Evolutionary conservation across 2,113 vertebrate genomes (phyloP).

Genomic region (Tretioscincus oriximinensis): DNA sequence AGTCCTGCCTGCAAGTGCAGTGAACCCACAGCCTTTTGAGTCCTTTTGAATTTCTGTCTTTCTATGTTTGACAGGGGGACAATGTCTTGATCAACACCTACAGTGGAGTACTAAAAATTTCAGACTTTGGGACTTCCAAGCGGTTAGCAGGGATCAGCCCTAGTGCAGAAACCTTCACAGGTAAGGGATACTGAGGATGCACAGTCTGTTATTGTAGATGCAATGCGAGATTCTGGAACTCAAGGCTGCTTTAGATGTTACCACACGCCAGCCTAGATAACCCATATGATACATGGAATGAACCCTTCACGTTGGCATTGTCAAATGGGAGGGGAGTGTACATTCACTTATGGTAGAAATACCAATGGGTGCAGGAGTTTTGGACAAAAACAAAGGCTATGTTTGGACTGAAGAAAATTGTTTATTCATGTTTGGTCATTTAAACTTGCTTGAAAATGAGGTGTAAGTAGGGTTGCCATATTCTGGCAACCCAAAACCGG

Average conservation of each 20-base stretch:
- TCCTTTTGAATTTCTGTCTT: not conserved
- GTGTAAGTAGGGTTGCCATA: too few species aligned
- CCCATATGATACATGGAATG: too few species aligned
- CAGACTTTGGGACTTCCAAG: conserved; percentile 93
- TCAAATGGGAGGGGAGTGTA: too few species aligned
- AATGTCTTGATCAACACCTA: conserved; percentile 94
- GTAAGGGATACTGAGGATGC: conserved; percentile 42
- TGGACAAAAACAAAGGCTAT: too few species aligned
- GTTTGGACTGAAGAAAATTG: too few species aligned
- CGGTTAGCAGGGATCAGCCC: conserved; percentile 90
- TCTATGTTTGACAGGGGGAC: conserved; percentile 77
- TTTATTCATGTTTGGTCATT: too few species aligned
- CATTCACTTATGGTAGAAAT: too few species aligned
- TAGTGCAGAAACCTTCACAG: conserved; percentile 89
- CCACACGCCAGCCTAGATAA: too few species aligned
- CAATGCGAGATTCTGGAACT: not conserved
- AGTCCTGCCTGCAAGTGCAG: not conserved
- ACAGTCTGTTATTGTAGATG: not conserved
- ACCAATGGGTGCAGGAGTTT: too few species aligned
- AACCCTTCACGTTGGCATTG: too few species aligned
- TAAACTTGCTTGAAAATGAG: too few species aligned
- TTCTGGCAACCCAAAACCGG: too few species aligned
- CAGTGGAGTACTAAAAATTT: conserved; percentile 92
- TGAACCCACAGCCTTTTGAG: not conserved
- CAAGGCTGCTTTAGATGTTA: not conserved